Evolutionary conservation across 2,113 vertebrate genomes (phyloP), one percentile per base, ranked within the genome.

Genomic region (Ceyx cyanopectus): DNA sequence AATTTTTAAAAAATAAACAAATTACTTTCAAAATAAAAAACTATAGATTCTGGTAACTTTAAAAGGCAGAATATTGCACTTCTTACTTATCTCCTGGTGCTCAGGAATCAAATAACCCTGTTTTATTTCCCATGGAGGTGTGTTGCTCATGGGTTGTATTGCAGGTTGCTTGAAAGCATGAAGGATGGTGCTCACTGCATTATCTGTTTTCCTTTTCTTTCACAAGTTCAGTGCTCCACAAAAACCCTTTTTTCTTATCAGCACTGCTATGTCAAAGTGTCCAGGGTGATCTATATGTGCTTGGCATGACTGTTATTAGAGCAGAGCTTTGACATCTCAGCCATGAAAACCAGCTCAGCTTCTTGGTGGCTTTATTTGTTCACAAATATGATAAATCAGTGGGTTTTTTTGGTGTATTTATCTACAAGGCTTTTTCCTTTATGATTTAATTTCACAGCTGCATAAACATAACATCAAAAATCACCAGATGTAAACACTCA

Each of bases 391-490:
- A 83, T 94, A 91, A 95, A 91, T 93, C 70, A 83, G 62, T 46
- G n/a, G 34, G 34, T 61, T 83, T 93, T 87, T 87, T 10, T 37
- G 37, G 7, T 94, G 89, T 94, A 93, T 81, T 96, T 94, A 95
- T 87, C 81, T 92, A 90, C 78, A 94, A 94, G n/a, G 11, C 34
- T 92, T 97, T 97, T 91, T 87, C 63, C 87, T 96, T 93, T 95
- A 72, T 75, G 65, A 96, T 91, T 94, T 95, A 68, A 95, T 97
- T 97, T 97, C 92, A 73, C 93, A 83, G 72, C 27, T 77, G 77
- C 81, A 93, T 65, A 96, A 96, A 91, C 4, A 27, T 29, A 32
- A 53, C 79, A 78, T 85, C 19, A 76, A 93, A 85, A 91, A 81
- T 72, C 80, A 85, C 54, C 86, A 85, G 12, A 54, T 72, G 90